phyloP scores from a whole-genome alignment of 2,797 vertebrate genomes.

The Tapirus indicus region DNA sequence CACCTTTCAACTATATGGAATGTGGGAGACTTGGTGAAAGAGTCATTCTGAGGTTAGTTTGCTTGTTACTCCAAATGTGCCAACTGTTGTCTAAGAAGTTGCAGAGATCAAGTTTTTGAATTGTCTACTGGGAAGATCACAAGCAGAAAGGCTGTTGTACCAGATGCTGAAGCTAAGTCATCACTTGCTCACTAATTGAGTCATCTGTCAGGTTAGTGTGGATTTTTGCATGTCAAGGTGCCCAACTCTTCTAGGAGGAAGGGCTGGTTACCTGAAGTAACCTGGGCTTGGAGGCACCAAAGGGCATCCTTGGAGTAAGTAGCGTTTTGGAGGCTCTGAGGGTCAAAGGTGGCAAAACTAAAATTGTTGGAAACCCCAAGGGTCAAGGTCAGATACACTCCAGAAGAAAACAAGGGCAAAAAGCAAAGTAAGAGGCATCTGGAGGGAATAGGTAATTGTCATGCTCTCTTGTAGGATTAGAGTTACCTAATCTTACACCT shows the following conservation, averaged over 20 bases:
- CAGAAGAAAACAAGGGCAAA: not conserved
- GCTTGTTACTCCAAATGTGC: not conserved
- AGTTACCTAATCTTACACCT: not conserved
- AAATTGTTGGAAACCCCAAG: not conserved
- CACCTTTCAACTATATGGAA: not conserved
- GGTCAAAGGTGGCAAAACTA: not conserved
- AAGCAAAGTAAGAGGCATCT: not conserved
- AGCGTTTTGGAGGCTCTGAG: not conserved
- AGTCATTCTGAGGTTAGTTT: not conserved
- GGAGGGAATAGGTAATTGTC: too few species aligned
- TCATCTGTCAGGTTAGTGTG: conserved; percentile 8
- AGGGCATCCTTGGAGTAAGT: not conserved
- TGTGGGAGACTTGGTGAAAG: not conserved
- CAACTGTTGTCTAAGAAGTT: not conserved
- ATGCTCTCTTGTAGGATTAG: not conserved
- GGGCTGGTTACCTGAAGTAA: not conserved
- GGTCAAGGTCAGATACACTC: not conserved
- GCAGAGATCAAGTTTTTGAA: not conserved
- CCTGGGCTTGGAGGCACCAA: not conserved
- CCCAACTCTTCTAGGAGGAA: not conserved
- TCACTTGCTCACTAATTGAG: not conserved
- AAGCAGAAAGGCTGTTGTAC: not conserved
- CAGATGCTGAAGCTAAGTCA: not conserved
- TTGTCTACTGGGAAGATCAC: not conserved
- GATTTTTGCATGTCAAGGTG: not conserved